Conservation (phyloP, 1,140 invertebrate species). For the Lepidurus couesii region DNA sequence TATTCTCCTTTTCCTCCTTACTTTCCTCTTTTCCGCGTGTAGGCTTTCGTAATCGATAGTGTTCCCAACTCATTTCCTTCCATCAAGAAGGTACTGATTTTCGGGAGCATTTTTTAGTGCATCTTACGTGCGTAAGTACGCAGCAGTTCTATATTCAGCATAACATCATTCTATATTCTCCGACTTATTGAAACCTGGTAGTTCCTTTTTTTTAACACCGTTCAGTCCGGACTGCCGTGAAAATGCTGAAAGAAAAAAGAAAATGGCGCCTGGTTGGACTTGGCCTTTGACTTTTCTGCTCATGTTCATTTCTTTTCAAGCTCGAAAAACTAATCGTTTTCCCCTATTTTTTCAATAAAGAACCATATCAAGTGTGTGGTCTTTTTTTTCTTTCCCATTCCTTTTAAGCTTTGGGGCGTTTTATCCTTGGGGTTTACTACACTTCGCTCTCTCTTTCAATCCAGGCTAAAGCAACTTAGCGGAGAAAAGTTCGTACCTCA, state of each 20-base stretch:
- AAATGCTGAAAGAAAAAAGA: too few species aligned
- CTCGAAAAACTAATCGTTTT: not conserved
- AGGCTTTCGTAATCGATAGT: slow-evolving; percentile 10
- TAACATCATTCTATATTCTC: not conserved
- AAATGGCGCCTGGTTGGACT: too few species aligned
- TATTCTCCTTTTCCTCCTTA: not conserved
- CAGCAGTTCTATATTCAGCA: not conserved
- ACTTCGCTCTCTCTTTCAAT: not conserved
- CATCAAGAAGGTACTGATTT: slow-evolving; percentile 5
- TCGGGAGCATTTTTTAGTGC: not conserved
- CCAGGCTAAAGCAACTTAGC: not conserved
- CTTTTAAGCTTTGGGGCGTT: not conserved
- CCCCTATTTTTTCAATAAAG: not conserved
- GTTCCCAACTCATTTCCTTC: slow-evolving; percentile 21
- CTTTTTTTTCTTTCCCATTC: not conserved
- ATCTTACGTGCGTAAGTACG: not conserved
- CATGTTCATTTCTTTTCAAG: not conserved
- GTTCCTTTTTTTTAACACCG: too few species aligned
- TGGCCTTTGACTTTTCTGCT: too few species aligned
- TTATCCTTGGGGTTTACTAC: not conserved
- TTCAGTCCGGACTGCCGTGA: too few species aligned
- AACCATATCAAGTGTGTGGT: not conserved
- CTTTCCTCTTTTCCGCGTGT: not conserved
- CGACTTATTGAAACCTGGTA: too few species aligned
- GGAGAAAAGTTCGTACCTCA: not conserved